Evolutionary conservation across 2,113 vertebrate genomes (phyloP).

Genomic region (Oryzias javanicus): DNA sequence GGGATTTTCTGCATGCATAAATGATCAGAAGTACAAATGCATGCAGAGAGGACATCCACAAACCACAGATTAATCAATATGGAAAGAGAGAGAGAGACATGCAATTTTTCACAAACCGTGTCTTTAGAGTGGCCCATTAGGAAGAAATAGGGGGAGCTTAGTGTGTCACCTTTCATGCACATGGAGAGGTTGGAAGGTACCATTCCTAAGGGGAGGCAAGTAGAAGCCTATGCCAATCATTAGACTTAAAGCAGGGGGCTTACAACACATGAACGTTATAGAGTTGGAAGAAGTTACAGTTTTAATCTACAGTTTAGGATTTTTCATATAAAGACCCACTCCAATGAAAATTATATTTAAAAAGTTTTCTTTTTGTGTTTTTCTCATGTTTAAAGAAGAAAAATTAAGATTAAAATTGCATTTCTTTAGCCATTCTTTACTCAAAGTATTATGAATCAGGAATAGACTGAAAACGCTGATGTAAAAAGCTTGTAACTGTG

Average conservation of each 20-base stretch:
- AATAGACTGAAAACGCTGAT: no score
- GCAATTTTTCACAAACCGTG: constrained; percentile 99
- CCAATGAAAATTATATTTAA: no score
- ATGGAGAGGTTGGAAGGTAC: constrained; percentile 99
- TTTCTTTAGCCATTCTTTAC: no score
- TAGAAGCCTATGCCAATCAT: constrained; percentile 98
- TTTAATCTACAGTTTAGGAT: constrained; percentile 3
- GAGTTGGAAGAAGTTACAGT: constrained; percentile 14
- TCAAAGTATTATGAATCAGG: no score
- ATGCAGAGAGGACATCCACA: constrained; percentile 30
- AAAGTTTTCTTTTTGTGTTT: no score
- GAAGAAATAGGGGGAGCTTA: constrained; percentile 99
- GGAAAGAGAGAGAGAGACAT: constrained; percentile 72
- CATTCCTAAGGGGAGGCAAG: constrained; percentile 99
- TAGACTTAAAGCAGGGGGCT: constrained; percentile 91
- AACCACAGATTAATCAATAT: constrained; percentile 50
- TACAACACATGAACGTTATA: constrained; percentile 69
- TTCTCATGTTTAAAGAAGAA: no score
- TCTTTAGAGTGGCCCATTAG: constrained; percentile 99
- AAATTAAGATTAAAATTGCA: no score
- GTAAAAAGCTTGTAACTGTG: no score
- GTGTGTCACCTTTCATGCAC: constrained; percentile 99
- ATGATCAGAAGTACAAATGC: constrained; percentile 20
- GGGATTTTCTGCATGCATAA: constrained; percentile 23
- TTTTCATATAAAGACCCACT: constrained; percentile 7